Base-by-base conservation (phyloP, 30 jellyfish, hydroid and myxozoan species). In the Aurelia aurita region DNA sequence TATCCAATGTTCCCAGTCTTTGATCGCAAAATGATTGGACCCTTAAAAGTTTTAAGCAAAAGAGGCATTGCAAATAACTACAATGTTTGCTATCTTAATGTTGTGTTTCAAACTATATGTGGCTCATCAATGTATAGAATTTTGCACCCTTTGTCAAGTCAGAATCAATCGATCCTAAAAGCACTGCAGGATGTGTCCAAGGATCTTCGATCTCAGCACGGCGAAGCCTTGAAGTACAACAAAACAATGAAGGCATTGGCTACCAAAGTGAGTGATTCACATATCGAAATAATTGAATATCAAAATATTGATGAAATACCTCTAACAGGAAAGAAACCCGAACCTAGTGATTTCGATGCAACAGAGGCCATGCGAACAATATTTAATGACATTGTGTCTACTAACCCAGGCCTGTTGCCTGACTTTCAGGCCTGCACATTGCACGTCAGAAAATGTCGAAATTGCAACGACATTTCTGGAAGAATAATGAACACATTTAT, bases 41-140 rank as follows among this genome's bases (percentile, higher is more conserved):
- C 54, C 22, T 29, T 66, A 13, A 13, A n/a, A 2, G 51, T 66
- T 51, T 51, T 63, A 22, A 66, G 78, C 27, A 66, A 66, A 45
- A 4, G 51, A 19, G 78, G 78, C 31, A 35, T 66, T 8, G 51
- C 46, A 29, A 66, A 66, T 66, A 66, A 29, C 16, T 8, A 7
- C 25, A 66, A 66, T 21, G 57, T 66, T 14, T 66, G 78, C 58
- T 66, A 66, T 66, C 51, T 66, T 46, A 66, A 29, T 34, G 25
- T 51, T 26, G 46, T 66, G 8, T 45, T 66, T 25, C 78, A 66
- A 55, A 55, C 29, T 55, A 2, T 55, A 0, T 55, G 66, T 55
- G 66, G 66, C 13, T 55, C 66, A 18, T 2, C 29, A 6, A 13
- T 55, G 9, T 55, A 55, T 55, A 55, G 29, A 22, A 1, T 55